Base-by-base conservation (phyloP, 1,140 invertebrate species). In the Nixonia krombeini region DNA sequence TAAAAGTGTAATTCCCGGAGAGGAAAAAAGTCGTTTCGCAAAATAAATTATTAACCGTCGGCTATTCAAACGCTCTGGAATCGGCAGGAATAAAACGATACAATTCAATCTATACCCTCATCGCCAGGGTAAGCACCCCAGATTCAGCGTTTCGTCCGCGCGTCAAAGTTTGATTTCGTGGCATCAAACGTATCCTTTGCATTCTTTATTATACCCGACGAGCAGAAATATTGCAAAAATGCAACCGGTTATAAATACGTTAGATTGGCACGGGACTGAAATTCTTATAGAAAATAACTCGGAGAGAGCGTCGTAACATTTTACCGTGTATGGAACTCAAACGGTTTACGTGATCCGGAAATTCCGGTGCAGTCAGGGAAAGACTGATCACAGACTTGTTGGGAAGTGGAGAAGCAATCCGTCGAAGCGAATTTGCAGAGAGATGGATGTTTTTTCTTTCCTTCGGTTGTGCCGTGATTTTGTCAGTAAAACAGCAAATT, bases 291-390 rank as follows among this genome's bases (percentile, higher is more conserved):
- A 53, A 29, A 58, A 65, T 58, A 65, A 65, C 47, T 52, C 10
- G 53, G 26, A 65, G 42, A 28, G 33, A 42, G 52, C 52, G 57
- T 66, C 58, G 62, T 66, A 58, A 55, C 35, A 52, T 66, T 66
- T 55, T 50, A 45, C 45, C 49, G 63, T 58, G 63, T 58, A 17
- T 59, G 37, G 63, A 66, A 66, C 63, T 66, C 41, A 57, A 69
- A 58, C 41, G 50, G 53, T 61, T 72, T 53, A 62, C 70, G 61
- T 72, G 59, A 56, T 44, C 65, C 65, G 70, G 70, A 65, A 68
- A 50, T 72, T 69, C 65, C 65, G 70, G 65, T 56, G 41, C 59
- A 72, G 69, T 63, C 46, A 49, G 42, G 64, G 59, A 67, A 67
- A 61, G 59, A 65, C 53, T 65, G 53, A 65, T 57, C 62, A 53